Evolutionary conservation across 2,888 invertebrate species (phyloP).

Genomic region (Standfussiana lucernea): DNA sequence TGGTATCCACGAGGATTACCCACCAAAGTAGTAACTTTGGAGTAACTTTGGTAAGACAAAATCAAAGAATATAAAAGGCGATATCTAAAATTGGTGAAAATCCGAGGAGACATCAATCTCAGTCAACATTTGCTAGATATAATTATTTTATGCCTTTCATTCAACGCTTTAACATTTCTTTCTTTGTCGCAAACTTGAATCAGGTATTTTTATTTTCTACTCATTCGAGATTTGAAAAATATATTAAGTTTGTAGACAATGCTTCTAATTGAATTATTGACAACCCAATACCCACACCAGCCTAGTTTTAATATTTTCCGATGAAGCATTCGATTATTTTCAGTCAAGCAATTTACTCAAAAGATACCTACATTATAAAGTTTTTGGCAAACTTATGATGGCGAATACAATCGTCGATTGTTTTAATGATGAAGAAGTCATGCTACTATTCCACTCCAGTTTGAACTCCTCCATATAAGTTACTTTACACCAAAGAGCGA

Average conservation of each 20-base stretch:
- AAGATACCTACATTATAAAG: background rate
- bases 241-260: background rate
- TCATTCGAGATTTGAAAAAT: background rate
- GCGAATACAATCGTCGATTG: background rate
- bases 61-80: background rate
- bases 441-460: background rate
- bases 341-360: background rate
- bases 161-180: too few species aligned
- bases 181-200: too few species aligned
- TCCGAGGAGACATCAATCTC: too few species aligned
- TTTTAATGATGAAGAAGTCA: background rate
- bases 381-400: background rate
- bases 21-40: too few species aligned
- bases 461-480: background rate
- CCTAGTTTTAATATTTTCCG: background rate
- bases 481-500: too few species aligned
- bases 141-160: too few species aligned
- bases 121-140: too few species aligned
- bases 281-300: background rate
- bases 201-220: background rate
- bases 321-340: constrained; percentile 1
- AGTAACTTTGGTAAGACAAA: background rate
- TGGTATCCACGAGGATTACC: too few species aligned
- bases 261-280: background rate
- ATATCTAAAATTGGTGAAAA: too few species aligned